Base-by-base conservation (phyloP, 2,797 vertebrate genomes). In the Rhinella marina region DNA sequence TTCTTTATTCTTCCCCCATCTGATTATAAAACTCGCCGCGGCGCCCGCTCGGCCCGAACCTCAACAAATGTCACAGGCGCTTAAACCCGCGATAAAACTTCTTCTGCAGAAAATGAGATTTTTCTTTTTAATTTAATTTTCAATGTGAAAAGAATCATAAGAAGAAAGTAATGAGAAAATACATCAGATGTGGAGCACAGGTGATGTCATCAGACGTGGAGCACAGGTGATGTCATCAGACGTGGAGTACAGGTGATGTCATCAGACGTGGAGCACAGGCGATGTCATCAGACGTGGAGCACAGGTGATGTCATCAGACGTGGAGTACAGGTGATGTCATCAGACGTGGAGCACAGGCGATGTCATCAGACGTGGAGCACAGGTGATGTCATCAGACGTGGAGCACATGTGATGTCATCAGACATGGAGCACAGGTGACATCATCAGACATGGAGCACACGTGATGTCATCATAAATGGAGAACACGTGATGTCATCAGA, bases 61-160 rank as follows among this genome's bases (percentile, higher is more conserved):
- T 57, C 81, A 56, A 72, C 72, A 76, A 85, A 85, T 77, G 72
- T 61, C 83, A 85, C 82, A 84, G 66, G 13, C 66, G 73, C 72
- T 85, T 85, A 75, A 48, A 77, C 57, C 7, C 2, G 8, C 4
- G 83, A 59, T 77, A 64, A 64, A 77, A 77, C n/a, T 73, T 32
- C 14, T 16, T 23, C 70, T 23, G 68, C 25, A 56, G 82, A 73
- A 84, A 75, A 84, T 73, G 23, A 72, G 68, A 73, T 59, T 56
- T 84, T 72, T 68, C 32, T 72, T 73, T 41, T 3, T 23, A 27
- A 27, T 84, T 84, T 85, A 50, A 48, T 75, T 75, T 52, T 48
- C 16, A 52, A 56, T 27, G 14, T 48, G 41, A 25, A 64, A 21
- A 16, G 57, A 84, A 84, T 48, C 16, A 5, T 57, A 29, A 25